Base-by-base conservation (phyloP, 2,797 vertebrate species). In the Lophotriccus pileatus region DNA sequence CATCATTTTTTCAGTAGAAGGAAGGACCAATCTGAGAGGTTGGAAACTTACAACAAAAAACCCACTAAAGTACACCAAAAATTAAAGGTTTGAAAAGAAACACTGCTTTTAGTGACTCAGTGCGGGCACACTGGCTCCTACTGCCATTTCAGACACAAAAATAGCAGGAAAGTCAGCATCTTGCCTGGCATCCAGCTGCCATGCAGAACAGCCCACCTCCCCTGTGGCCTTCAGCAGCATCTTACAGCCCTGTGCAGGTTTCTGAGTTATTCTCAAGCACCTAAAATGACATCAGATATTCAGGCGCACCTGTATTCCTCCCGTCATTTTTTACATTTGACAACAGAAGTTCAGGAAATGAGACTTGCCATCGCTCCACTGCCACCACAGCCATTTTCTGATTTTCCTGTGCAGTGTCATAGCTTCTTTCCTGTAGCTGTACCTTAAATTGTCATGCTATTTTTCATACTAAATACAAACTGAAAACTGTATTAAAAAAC, bases 141-240 rank as follows among this genome's bases (percentile, higher is more conserved):
- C 36, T 87, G 74, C 49, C 32, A 50, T 52, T 93, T 82, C 37
- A 37, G 70, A 76, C 17, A 77, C 18, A 80, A 59, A 70, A 87
- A 74, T 23, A 55, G 4, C 74, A 92, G 50, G 34, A 14, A 68
- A 86, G 12, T 49, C 44, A 56, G 13, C 14, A 25, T n/a, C 53
- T n/a, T 46, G 83, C 79, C 72, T 14, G 32, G 87, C 58, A 93
- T 11, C 16, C 76, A 62, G 76, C 34, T 32, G 28, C 63, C 68
- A 50, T 10, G 22, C 81, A 55, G 32, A 79, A 18, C 1, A 84
- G 23, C 2, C 14, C 1, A 3, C 6, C 23, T 47, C 52, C 52
- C 27, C n/a, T 14, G 41, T 0, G 1, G 37, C 32, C 47, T 22
- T 17, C 2, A 2, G 28, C 59, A 39, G 7, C 11, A 47, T 8